phyloP scores from a whole-genome alignment of 2,888 invertebrate species.

The Actias luna region DNA sequence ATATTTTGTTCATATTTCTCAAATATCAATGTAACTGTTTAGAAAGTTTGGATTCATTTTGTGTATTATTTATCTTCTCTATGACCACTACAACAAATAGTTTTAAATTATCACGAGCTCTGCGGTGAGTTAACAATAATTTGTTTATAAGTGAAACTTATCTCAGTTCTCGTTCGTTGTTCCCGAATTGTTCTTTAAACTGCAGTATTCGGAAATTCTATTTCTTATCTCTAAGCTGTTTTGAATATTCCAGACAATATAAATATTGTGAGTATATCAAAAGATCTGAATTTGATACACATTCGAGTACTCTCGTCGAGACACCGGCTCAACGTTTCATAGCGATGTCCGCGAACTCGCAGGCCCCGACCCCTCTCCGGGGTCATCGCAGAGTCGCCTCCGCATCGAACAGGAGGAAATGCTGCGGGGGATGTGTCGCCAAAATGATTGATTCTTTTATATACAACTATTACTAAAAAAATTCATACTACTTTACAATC shows the following conservation, averaged over 20 bases:
- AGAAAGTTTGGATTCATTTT: neutral
- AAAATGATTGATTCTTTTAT: constrained; percentile 67
- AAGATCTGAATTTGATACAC: neutral
- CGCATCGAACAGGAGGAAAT: constrained; percentile 31
- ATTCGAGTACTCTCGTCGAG: neutral
- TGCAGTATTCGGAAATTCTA: neutral
- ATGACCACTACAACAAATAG: constrained; percentile 7
- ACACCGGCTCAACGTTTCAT: neutral
- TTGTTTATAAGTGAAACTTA: neutral
- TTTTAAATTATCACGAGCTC: constrained; percentile 9
- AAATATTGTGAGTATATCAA: constrained; percentile 12
- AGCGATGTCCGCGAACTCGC: neutral
- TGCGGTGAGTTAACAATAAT: neutral
- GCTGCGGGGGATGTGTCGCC: constrained; percentile 54
- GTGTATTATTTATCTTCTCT: neutral
- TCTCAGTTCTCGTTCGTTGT: too few species aligned
- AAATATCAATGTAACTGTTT: neutral
- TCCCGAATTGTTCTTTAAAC: too few species aligned
- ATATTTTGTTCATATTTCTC: neutral
- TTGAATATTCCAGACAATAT: constrained; percentile 12
- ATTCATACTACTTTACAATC: neutral
- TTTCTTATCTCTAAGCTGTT: neutral
- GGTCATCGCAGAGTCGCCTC: constrained; percentile 20
- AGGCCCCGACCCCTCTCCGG: neutral
- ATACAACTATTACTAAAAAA: constrained; percentile 49